These are phyloP conservation scores for Pluvianellus socialis DNA, from an alignment of 2,113 vertebrate species.

Conservation along the genomic window DNA sequence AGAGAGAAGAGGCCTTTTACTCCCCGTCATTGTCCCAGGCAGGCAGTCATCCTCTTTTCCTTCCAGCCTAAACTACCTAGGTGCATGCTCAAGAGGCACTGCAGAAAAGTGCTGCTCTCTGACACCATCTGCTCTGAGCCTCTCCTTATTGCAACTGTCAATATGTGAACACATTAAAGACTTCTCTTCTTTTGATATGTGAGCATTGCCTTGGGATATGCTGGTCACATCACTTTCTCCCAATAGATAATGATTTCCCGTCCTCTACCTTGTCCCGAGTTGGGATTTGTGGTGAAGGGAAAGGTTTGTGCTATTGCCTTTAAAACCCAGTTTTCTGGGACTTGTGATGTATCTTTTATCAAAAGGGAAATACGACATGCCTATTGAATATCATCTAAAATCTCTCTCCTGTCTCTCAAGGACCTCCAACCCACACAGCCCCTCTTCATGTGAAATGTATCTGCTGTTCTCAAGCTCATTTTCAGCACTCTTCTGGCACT, in stretches of 20 bases:
- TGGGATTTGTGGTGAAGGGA: not conserved
- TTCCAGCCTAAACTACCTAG: not conserved
- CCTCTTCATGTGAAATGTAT: not conserved
- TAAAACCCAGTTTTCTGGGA: not conserved
- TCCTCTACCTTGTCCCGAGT: not conserved
- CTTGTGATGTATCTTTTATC: not conserved
- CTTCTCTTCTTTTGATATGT: not conserved
- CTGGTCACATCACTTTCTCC: not conserved
- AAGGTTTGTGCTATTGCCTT: not conserved
- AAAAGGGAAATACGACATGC: not conserved
- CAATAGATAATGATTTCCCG: not conserved
- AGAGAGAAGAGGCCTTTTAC: not conserved
- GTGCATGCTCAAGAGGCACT: not conserved
- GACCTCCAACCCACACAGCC: not conserved
- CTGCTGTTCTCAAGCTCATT: not conserved
- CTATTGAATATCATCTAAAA: not conserved
- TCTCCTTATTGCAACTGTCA: not conserved
- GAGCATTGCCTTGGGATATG: slow-evolving; percentile 4
- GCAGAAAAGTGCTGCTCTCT: not conserved
- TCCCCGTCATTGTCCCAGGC: not conserved
- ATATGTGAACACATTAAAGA: not conserved
- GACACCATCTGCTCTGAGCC: not conserved
- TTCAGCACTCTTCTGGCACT: not conserved
- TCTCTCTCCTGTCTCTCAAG: not conserved
- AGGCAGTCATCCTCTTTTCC: not conserved